Base-by-base conservation (phyloP, 2,888 invertebrate species). In the Cheilosia pagana region DNA sequence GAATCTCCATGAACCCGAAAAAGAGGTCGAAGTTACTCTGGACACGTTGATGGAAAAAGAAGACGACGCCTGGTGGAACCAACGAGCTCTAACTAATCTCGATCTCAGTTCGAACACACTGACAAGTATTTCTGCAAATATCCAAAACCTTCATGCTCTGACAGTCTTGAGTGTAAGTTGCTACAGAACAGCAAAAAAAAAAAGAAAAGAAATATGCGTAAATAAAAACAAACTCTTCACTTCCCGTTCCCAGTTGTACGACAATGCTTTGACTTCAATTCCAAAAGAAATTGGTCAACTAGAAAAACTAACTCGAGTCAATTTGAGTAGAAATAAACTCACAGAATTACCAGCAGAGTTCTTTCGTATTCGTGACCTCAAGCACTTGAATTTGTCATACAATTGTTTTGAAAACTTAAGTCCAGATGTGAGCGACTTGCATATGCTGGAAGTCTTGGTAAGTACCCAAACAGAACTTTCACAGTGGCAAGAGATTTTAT, bases 31-130 rank as follows among this genome's bases (percentile, higher is more conserved):
- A 55, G 92, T 92, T 7, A 93, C 93, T 86, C 90, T 94, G 67
- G 93, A 94, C 28, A 72, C 89, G 8, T 65, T 91, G n/a, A 88
- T 88, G 25, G 88, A 89, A 10, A 93, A 94, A 62, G 93, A 93
- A 45, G 93, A 93, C 59, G 94, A 94, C 87, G 94, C 93, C 86
- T 98, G 98, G 98, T 97, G 97, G 97, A 96, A 96, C 90, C 94
- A 95, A 88, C 95, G 95, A 88, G 95, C 96, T 2, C 92, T 98
- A 23, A 95, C 94, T 81, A 95, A 94, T 88, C 93, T 98, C 87
- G 96, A 97, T 91, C 93, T 96, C 70, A 96, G 96, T 89, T 95
- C 95, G 14, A 96, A 97, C 91, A 93, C 93, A 79, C 92, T 96
- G 83, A 93, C 93, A 78, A 91, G 91, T 86, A 92, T 97, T 88